Evolutionary conservation across 2,113 vertebrate genomes (phyloP).

Genomic region (Clinocottus analis): DNA sequence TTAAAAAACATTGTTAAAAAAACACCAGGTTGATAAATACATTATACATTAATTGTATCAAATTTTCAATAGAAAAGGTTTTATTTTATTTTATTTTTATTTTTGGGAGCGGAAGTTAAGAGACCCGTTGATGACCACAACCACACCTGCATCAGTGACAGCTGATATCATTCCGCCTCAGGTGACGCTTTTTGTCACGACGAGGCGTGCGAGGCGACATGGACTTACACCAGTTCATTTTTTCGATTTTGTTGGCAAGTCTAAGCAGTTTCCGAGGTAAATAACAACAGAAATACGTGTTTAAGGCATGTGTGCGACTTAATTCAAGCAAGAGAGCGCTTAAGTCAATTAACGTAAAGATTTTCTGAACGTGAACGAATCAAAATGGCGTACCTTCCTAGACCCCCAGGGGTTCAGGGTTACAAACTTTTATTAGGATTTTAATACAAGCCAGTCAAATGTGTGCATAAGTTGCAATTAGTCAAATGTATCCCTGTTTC

Average conservation of each 20-base stretch:
- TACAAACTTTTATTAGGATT: too few species aligned
- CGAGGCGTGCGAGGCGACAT: conserved; percentile 58
- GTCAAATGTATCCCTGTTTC: neutral
- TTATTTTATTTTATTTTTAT: neutral
- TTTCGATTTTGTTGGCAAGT: conserved; percentile 35
- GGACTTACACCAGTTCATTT: conserved; percentile 45
- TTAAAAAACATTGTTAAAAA: neutral
- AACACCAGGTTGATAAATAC: neutral
- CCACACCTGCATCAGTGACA: conserved; percentile 19
- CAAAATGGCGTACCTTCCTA: neutral
- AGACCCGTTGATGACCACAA: neutral
- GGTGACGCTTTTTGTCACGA: conserved; percentile 20
- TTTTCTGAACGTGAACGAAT: neutral
- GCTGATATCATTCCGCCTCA: conserved; percentile 46
- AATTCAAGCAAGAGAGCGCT: neutral
- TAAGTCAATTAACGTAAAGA: neutral
- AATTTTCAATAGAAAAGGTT: neutral
- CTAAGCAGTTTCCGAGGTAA: conserved; percentile 62
- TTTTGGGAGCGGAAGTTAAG: neutral
- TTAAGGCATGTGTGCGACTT: neutral
- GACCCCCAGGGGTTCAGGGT: neutral
- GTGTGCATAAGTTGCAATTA: too few species aligned
- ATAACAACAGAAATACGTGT: neutral
- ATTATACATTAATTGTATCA: neutral
- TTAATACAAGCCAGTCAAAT: neutral